These are phyloP conservation scores for Athene cunicularia DNA, from an alignment of 2,113 vertebrate species.

Conservation along the genomic window DNA sequence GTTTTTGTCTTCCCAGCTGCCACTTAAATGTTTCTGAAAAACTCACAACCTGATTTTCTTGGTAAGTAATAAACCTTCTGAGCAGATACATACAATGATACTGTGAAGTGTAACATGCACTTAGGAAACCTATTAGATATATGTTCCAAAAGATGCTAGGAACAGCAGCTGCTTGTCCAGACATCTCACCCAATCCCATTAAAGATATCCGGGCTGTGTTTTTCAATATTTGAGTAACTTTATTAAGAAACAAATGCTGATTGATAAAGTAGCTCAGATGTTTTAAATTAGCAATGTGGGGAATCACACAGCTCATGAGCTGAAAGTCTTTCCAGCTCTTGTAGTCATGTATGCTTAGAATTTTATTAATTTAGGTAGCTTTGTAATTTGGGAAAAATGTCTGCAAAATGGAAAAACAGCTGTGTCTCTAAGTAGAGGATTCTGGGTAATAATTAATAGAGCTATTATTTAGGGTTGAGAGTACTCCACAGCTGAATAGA, in stretches of 20 bases:
- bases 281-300: neutral
- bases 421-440: neutral
- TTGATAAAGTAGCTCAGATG: neutral
- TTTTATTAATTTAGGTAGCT: constrained; percentile 10
- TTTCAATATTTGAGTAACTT: neutral
- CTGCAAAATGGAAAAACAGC: neutral
- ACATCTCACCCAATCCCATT: neutral
- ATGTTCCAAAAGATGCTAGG: neutral
- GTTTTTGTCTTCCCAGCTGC: neutral
- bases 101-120: rapidly evolving
- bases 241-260: neutral
- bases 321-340: neutral
- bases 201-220: neutral
- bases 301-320: neutral
- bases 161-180: neutral
- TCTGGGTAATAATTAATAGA: constrained; percentile 52
- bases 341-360: neutral
- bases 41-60: neutral
- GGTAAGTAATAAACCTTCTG: neutral
- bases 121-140: neutral
- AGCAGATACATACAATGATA: neutral
- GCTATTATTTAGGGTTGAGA: constrained; percentile 28
- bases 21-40: neutral
- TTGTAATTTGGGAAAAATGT: constrained; percentile 19
- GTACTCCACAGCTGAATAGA: constrained; percentile 24